A percentile compares a stretch with the other conserved stretches of the same genome.
phyloP scores from a whole-genome alignment of 1,140 invertebrate genomes.

The Heliconius eleuchia region DNA sequence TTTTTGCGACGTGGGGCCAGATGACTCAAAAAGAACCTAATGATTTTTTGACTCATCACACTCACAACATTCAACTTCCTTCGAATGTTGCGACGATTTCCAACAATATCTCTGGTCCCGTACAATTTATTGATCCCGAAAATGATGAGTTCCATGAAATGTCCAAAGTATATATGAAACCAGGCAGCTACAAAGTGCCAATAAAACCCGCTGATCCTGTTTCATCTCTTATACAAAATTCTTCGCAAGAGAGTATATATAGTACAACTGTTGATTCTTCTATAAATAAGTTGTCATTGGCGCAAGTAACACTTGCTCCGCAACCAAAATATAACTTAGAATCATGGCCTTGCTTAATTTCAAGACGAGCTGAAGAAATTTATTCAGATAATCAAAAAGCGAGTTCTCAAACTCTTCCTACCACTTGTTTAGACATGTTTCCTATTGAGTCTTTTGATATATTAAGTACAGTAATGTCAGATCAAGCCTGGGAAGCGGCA shows the following conservation, averaged over 20 bases:
- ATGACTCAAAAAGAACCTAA: constrained; percentile 78
- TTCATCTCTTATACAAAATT: constrained; percentile 53
- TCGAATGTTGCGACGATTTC: constrained; percentile 70
- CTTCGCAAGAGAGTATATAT: constrained; percentile 55
- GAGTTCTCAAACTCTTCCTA: constrained; percentile 39
- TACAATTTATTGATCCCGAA: constrained; percentile 75
- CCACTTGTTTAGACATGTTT: constrained; percentile 59
- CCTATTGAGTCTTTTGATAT: constrained; percentile 60
- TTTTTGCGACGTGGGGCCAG: constrained; percentile 80
- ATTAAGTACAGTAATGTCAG: constrained; percentile 66
- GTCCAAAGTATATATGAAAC: constrained; percentile 79
- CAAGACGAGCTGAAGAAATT: constrained; percentile 61
- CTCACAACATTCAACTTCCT: constrained; percentile 69
- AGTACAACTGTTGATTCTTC: constrained; percentile 54
- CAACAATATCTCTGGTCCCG: constrained; percentile 78
- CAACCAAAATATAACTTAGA: constrained; percentile 75
- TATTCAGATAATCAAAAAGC: constrained; percentile 61
- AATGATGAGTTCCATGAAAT: constrained; percentile 79
- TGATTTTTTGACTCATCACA: constrained; percentile 76
- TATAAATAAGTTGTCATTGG: constrained; percentile 62
- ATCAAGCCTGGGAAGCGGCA: constrained; percentile 78
- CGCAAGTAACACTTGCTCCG: constrained; percentile 66
- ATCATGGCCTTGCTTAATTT: constrained; percentile 71
- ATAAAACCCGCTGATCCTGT: constrained; percentile 71
- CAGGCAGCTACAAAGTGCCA: constrained; percentile 78